phyloP scores from a whole-genome alignment of 2,888 invertebrate species.

The Aporophyla nigra region DNA sequence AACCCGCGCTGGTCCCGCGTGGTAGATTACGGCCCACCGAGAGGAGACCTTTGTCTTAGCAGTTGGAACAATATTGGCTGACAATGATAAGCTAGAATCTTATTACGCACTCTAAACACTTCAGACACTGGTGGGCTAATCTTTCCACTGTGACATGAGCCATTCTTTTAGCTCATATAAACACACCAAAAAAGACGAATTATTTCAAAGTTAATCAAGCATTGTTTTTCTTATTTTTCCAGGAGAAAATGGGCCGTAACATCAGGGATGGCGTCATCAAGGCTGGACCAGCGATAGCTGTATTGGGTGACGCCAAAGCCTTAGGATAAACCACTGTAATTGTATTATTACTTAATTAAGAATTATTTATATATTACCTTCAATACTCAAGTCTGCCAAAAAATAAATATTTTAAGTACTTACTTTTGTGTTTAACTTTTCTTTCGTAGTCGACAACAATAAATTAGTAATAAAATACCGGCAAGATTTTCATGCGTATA shows the following conservation, averaged over 20 bases:
- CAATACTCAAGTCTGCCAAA: conserved; percentile 46
- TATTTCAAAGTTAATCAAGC: neutral
- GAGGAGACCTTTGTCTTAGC: no score
- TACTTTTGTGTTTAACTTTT: conserved; percentile 8
- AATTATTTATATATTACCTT: conserved; percentile 17
- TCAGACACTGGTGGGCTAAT: no score
- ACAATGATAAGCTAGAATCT: no score
- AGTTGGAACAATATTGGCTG: no score
- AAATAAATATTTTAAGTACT: conserved; percentile 41
- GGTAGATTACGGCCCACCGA: no score
- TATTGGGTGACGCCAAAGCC: conserved; percentile 72
- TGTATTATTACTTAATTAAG: conserved; percentile 11
- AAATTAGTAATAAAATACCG: no score
- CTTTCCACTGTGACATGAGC: no score
- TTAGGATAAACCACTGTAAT: conserved; percentile 44
- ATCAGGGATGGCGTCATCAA: conserved; percentile 77
- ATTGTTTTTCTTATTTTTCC: conserved; percentile 48
- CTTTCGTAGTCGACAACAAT: no score
- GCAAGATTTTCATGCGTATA: no score
- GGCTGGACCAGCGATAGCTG: conserved; percentile 77
- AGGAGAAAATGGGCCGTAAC: conserved; percentile 76
- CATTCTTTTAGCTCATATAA: no score
- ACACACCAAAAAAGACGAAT: neutral
- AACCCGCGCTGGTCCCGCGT: no score
- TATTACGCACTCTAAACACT: no score